These are phyloP conservation scores for Alloscopus bannaensis DNA, from an alignment of 2,888 invertebrate species.

Conservation along the genomic window DNA sequence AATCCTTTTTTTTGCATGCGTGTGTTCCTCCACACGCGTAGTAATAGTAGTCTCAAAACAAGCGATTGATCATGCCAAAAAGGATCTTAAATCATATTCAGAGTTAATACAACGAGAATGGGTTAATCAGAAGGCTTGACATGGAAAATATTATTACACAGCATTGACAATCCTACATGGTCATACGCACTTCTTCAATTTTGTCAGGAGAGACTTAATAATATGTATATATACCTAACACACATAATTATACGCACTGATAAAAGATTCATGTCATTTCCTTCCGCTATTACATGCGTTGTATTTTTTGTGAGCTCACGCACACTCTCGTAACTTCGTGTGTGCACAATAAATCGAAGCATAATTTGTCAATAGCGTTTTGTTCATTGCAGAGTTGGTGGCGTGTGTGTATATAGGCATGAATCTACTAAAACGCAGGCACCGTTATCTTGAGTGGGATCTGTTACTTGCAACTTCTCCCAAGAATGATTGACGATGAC, in stretches of 20 bases:
- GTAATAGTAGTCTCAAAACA: too few species aligned
- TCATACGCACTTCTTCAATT: slow-evolving; percentile 50
- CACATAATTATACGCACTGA: too few species aligned
- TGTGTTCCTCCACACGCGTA: too few species aligned
- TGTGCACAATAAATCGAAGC: too few species aligned
- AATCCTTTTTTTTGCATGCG: too few species aligned
- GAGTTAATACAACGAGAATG: slow-evolving; percentile 24
- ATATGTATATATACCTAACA: neutral
- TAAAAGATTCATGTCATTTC: slow-evolving; percentile 32
- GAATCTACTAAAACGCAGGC: too few species aligned
- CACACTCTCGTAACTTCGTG: too few species aligned
- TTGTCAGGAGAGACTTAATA: slow-evolving; percentile 14
- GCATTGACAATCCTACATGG: slow-evolving; percentile 52
- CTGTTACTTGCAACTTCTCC: too few species aligned
- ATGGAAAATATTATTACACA: slow-evolving; percentile 43
- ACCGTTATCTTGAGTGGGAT: too few species aligned
- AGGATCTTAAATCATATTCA: slow-evolving; percentile 43
- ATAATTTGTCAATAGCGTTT: slow-evolving; percentile 23
- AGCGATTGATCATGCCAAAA: slow-evolving; percentile 49
- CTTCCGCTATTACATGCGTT: slow-evolving; percentile 38
- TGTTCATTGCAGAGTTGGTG: neutral
- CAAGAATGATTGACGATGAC: too few species aligned
- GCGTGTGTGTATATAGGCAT: too few species aligned
- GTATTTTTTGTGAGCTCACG: slow-evolving; percentile 16
- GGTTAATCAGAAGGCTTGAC: slow-evolving; percentile 64